Percentiles rank a stretch among this genome's conserved stretches.
phyloP scores from a whole-genome alignment of 2,113 vertebrate species.

The Salvelinus fontinalis region DNA sequence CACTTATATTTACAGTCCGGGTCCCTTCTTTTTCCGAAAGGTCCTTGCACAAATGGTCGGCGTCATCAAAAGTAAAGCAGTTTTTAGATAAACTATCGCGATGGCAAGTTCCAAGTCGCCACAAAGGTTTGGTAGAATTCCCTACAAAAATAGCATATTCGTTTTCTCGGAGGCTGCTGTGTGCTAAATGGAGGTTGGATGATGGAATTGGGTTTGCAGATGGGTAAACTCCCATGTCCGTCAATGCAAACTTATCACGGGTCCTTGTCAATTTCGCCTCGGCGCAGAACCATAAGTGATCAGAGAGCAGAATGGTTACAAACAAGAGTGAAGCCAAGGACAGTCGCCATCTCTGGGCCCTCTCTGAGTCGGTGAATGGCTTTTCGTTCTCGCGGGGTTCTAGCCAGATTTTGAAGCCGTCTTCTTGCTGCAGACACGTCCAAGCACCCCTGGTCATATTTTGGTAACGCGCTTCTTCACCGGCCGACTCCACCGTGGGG shows the following conservation, averaged over 20 bases:
- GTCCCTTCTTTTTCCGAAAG: conserved; percentile 70
- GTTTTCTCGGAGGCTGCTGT: conserved; percentile 73
- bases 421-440: conserved; percentile 98
- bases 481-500: conserved; percentile 96
- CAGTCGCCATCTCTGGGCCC: conserved; percentile 99
- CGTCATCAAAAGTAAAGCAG: conserved; percentile 87
- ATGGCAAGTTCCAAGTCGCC: conserved; percentile 83
- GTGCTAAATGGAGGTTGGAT: conserved; percentile 65
- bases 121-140: conserved; percentile 83
- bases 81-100: conserved; percentile 80
- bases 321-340: conserved; percentile 98
- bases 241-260: conserved; percentile 75
- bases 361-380: conserved; percentile 95
- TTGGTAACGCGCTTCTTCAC: conserved; percentile 89
- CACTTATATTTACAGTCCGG: conserved; percentile 79
- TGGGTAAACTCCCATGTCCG: conserved; percentile 45
- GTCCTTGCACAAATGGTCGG: conserved; percentile 84
- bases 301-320: conserved; percentile 97
- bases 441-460: conserved; percentile 99
- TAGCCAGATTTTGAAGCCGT: conserved; percentile 96
- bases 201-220: conserved; percentile 57
- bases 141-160: conserved; percentile 82
- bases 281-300: conserved; percentile 99
- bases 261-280: conserved; percentile 91
- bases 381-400: conserved; percentile 96